A percentile compares a stretch with the other conserved stretches of the same genome.
These are phyloP conservation scores for Mechanitis mazaeus DNA, from an alignment of 2,888 invertebrate species.

Conservation along the genomic window DNA sequence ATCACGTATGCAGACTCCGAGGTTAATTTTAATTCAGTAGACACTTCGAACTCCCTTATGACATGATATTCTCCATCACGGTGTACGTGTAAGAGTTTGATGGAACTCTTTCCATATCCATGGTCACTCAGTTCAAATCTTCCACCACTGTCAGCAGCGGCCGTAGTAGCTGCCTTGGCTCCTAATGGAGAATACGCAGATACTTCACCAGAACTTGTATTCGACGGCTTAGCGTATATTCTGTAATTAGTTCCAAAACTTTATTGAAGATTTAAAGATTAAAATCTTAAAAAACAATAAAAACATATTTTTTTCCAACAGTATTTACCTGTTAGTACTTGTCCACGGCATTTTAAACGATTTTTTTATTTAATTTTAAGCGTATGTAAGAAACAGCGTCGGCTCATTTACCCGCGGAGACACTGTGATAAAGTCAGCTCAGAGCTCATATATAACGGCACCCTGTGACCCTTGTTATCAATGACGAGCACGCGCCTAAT, in stretches of 20 bases:
- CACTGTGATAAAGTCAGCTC: conserved; percentile 45
- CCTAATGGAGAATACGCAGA: conserved; percentile 21
- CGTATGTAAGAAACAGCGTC: conserved; percentile 64
- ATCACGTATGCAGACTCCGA: conserved; percentile 83
- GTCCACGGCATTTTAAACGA: conserved; percentile 66
- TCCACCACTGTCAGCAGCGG: conserved; percentile 64
- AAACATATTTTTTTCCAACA: not conserved
- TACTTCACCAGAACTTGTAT: conserved; percentile 53
- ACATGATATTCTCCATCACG: conserved; percentile 81
- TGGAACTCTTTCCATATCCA: conserved; percentile 85
- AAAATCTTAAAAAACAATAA: not conserved
- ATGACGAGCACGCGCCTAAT: conserved; percentile 61
- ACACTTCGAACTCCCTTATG: conserved; percentile 84
- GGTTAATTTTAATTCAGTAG: conserved; percentile 82
- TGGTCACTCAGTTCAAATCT: conserved; percentile 79
- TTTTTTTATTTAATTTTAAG: conserved; percentile 65
- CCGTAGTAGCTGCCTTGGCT: conserved; percentile 45
- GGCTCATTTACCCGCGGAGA: conserved; percentile 48
- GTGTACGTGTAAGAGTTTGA: conserved; percentile 83
- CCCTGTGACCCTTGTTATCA: conserved; percentile 65
- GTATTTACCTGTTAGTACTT: conserved; percentile 66
- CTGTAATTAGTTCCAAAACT: conserved; percentile 40
- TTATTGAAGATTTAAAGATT: not conserved
- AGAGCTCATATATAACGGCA: conserved; percentile 54
- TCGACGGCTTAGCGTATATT: conserved; percentile 72